A percentile compares a stretch with the other conserved stretches of the same genome.
phyloP scores from a whole-genome alignment of 2,797 vertebrate species.

The Poeciliopsis presidionis region DNA sequence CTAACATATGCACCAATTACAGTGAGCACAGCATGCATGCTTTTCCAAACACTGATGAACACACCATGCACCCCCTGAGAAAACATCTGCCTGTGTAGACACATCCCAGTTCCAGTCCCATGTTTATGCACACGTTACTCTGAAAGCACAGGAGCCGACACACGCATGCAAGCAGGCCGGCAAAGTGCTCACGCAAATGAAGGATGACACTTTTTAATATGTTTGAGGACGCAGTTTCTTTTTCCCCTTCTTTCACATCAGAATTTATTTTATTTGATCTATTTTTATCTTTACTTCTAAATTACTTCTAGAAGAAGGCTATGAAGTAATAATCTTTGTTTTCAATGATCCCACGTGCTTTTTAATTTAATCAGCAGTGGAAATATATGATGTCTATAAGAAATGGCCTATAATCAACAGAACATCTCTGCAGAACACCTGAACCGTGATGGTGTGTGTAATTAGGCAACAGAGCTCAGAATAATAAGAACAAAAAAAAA shows the following conservation, averaged over 20 bases:
- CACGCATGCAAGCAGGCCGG: background rate
- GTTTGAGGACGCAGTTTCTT: constrained; percentile 4
- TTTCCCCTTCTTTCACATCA: constrained; percentile 29
- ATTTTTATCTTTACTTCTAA: too few species aligned
- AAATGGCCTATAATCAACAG: background rate
- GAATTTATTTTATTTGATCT: background rate
- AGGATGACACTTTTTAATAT: constrained; percentile 7
- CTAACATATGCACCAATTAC: constrained; percentile 76
- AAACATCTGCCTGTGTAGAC: constrained; percentile 76
- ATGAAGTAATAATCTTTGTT: background rate
- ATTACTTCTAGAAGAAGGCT: constrained; percentile 14
- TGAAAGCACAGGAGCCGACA: constrained; percentile 12
- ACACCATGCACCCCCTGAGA: constrained; percentile 64
- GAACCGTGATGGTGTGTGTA: background rate
- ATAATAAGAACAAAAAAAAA: background rate
- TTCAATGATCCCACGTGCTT: background rate
- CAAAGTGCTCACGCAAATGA: constrained; percentile 4
- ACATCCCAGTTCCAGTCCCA: constrained; percentile 43
- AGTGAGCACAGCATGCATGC: constrained; percentile 66
- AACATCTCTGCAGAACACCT: background rate
- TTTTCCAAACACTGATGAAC: constrained; percentile 68
- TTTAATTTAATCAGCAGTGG: background rate
- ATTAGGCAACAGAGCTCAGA: background rate
- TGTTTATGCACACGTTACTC: constrained; percentile 24
- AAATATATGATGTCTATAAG: background rate